A percentile compares a stretch with the other conserved stretches of the same genome.
These are phyloP conservation scores for Lophochroa leadbeateri DNA, from an alignment of 2,113 vertebrate genomes.

Conservation along the genomic window DNA sequence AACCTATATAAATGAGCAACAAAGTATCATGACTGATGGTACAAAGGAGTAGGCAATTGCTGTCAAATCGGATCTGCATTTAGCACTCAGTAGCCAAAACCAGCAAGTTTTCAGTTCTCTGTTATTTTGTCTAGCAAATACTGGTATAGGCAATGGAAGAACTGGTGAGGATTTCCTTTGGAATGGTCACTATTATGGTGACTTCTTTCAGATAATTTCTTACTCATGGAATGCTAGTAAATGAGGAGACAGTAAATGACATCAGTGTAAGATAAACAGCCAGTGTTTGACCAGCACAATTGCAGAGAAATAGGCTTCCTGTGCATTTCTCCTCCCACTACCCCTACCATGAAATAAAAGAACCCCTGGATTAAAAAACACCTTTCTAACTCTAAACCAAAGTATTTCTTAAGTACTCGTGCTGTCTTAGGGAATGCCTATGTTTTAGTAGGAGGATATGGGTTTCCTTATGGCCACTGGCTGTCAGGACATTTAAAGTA, in stretches of 20 bases:
- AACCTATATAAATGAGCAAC: background rate
- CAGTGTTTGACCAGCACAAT: no score
- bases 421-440: background rate
- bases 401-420: background rate
- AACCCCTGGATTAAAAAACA: background rate
- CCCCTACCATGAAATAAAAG: background rate
- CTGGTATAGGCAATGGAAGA: background rate
- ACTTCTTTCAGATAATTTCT: background rate
- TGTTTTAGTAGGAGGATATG: background rate
- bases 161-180: background rate
- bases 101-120: background rate
- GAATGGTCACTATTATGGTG: background rate
- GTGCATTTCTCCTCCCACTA: background rate
- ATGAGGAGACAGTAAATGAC: background rate
- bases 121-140: background rate
- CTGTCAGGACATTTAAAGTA: background rate
- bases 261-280: background rate
- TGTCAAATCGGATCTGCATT: background rate
- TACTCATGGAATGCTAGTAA: background rate
- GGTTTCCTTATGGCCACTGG: background rate
- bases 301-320: background rate
- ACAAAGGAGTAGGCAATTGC: background rate
- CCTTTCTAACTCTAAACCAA: background rate
- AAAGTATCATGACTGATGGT: background rate
- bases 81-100: background rate